Evolutionary conservation across 1,140 invertebrate species (phyloP), one percentile per base, ranked within the genome.

Genomic region (Monochamus saltuarius): DNA sequence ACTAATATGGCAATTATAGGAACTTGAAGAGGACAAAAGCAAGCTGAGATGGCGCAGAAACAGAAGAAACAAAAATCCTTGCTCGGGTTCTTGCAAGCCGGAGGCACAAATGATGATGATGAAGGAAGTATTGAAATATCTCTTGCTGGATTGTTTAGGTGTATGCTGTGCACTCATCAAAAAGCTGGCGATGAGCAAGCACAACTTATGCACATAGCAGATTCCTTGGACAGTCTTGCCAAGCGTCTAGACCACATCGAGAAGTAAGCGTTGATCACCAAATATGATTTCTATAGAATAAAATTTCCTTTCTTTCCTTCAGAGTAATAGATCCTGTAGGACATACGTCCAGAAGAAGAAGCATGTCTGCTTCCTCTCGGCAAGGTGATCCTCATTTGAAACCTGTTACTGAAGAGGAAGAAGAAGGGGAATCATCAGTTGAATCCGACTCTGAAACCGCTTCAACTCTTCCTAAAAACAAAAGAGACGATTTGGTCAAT

Each of bases 41-140:
- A 53, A n/a, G 87, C 86, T 1, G 92, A 95, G 71, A 90, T 93
- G 74, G 88, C 89, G 0, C 90, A 92, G 73, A 88, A 89, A 67
- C 87, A 87, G 66, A 89, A 87, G 0, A 93, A 92, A 73, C 87
- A 92, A 71, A 91, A 91, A 59, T 90, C 90, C 11, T 76, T 95
- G 50, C 79, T 95, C 7, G 88, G 90, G 11, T 94, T 94, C 68
- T 78, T 95, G 4, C 86, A 89, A 75, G 84, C 82, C 54, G 84
- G 83, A 2, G 88, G 88, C 0, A 82, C 82, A 10, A 89, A 87
- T 65, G 85, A 86, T 36, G 89, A 93, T 68, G 91, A 95, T 69
- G 90, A 95, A 78, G 94, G 94, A 2, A 94, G 92, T 6, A 88
- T 97, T 34, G 91, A 94, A 72, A 88, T 96, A 68, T 94, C 90